phyloP scores from a whole-genome alignment of 2,888 invertebrate genomes.

The Apoderus coryli region DNA sequence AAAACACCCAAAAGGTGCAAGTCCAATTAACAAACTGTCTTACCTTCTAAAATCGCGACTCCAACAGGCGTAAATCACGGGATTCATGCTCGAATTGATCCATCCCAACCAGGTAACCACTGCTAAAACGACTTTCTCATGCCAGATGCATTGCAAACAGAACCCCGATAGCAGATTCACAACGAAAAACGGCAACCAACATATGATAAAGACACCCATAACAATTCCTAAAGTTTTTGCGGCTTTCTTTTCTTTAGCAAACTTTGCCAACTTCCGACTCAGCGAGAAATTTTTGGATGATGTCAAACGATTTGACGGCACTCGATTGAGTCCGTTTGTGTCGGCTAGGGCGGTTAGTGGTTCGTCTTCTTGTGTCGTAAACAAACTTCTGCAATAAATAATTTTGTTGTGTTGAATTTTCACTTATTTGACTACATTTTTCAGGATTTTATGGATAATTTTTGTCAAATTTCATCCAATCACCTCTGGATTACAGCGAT shows the following conservation, averaged over 20 bases:
- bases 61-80: conserved; percentile 97
- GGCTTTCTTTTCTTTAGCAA: conserved; percentile 94
- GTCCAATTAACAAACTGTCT: conserved; percentile 27
- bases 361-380: conserved; percentile 56
- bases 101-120: conserved; percentile 90
- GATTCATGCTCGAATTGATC: conserved; percentile 95
- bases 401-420: too few species aligned
- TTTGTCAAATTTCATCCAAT: too few species aligned
- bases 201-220: conserved; percentile 92
- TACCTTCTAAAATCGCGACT: conserved; percentile 90
- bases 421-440: too few species aligned
- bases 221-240: conserved; percentile 87
- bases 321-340: conserved; percentile 58
- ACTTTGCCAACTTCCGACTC: conserved; percentile 84
- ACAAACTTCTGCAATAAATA: too few species aligned
- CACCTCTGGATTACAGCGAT: too few species aligned
- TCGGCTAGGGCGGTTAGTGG: conserved; percentile 63
- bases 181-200: conserved; percentile 96
- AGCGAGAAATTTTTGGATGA: conserved; percentile 76
- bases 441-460: too few species aligned
- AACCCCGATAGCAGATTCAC: conserved; percentile 86
- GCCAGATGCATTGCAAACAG: conserved; percentile 73
- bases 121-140: conserved; percentile 75
- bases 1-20: too few species aligned
- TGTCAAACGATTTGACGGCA: conserved; percentile 50